Evolutionary conservation across 2,888 invertebrate species (phyloP).

Genomic region (Cheiracanthium punctorium): DNA sequence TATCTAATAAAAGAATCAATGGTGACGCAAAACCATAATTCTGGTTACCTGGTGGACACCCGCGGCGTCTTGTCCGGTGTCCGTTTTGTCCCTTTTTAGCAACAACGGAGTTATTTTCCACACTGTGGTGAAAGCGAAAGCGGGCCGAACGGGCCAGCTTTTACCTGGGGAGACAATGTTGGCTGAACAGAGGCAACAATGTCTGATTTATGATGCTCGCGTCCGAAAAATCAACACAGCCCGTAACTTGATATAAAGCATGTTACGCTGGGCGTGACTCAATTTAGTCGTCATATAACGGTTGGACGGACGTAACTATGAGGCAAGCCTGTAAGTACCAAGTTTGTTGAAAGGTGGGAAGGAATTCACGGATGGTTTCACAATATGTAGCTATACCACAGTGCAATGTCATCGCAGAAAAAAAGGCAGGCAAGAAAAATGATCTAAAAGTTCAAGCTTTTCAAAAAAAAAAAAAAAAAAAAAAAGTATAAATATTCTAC

Average conservation of each 20-base stretch:
- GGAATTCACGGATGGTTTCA: too few species aligned
- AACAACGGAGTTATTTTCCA: not conserved
- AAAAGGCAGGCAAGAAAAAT: too few species aligned
- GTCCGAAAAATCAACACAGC: not conserved
- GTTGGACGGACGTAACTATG: not conserved
- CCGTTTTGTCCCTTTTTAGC: not conserved
- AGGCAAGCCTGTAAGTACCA: too few species aligned
- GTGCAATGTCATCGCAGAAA: too few species aligned
- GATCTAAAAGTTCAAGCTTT: too few species aligned
- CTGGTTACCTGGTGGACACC: not conserved
- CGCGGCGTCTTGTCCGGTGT: not conserved
- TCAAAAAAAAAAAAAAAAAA: too few species aligned
- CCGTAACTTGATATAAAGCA: not conserved
- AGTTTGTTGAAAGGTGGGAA: too few species aligned
- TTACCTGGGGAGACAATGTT: not conserved
- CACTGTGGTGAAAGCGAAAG: slow-evolving; percentile 1
- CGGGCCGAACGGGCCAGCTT: not conserved
- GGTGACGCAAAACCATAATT: slow-evolving; percentile 6
- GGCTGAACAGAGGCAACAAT: not conserved
- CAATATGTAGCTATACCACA: too few species aligned
- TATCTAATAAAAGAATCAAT: not conserved
- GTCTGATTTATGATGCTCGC: not conserved
- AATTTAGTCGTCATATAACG: not conserved
- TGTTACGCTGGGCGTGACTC: not conserved
- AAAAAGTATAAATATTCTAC: too few species aligned